phyloP scores from a whole-genome alignment of 2,888 invertebrate genomes.

The Lasiommata megera region DNA sequence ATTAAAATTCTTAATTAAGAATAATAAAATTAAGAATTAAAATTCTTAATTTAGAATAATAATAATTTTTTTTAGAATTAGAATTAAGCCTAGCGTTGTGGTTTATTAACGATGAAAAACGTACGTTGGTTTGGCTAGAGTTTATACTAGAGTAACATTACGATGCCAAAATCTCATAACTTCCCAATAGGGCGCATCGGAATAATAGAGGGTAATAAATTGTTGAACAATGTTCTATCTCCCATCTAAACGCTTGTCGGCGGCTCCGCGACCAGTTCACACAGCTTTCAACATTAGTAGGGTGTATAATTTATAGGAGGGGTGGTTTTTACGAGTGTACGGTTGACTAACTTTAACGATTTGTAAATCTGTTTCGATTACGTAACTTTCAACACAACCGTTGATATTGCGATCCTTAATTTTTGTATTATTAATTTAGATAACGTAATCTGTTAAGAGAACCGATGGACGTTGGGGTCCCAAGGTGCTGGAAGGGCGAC shows the following conservation, averaged over 20 bases:
- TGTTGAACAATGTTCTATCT: constrained; percentile 2
- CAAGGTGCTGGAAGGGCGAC: too few relatives aligned
- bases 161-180: not conserved
- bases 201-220: constrained; percentile 1
- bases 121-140: too few relatives aligned
- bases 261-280: constrained; percentile 16
- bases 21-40: too few relatives aligned
- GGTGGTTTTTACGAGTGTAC: constrained; percentile 38
- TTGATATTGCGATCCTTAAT: not conserved
- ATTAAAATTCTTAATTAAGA: too few relatives aligned
- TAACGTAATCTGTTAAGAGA: too few relatives aligned
- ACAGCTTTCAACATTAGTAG: constrained; percentile 27
- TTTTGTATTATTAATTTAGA: too few relatives aligned
- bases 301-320: constrained; percentile 7
- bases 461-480: too few relatives aligned
- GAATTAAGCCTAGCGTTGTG: too few relatives aligned
- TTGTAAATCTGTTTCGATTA: constrained; percentile 53
- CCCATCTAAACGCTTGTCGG: not conserved
- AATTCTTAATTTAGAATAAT: too few relatives aligned
- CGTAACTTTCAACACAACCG: not conserved
- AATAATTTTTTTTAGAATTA: too few relatives aligned
- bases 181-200: not conserved
- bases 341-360: constrained; percentile 55
- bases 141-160: too few relatives aligned
- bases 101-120: too few relatives aligned